A percentile compares a stretch with the other conserved stretches of the same genome.
Evolutionary conservation across 2,113 vertebrate species (phyloP).

Genomic region (Thunnus thynnus): DNA sequence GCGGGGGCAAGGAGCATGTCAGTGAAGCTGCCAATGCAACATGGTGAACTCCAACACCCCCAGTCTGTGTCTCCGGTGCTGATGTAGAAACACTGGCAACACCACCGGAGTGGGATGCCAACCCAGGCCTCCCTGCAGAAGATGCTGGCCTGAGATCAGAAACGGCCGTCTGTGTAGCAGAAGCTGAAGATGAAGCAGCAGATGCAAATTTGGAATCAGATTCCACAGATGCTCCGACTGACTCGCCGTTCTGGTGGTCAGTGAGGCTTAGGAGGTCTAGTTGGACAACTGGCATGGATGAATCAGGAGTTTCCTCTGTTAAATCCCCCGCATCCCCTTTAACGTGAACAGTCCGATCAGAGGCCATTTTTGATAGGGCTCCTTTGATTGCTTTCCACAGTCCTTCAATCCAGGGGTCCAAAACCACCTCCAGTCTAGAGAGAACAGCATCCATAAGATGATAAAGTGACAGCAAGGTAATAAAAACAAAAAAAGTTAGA

Average conservation of each 20-base stretch:
- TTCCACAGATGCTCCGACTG: slow-evolving; percentile 23
- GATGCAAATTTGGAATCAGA: slow-evolving; percentile 44
- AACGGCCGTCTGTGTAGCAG: slow-evolving; percentile 28
- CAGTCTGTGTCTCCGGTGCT: slow-evolving; percentile 17
- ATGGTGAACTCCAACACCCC: slow-evolving; percentile 19
- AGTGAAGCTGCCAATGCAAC: slow-evolving; percentile 81
- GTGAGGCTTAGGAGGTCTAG: slow-evolving; percentile 84
- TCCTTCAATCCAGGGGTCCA: slow-evolving; percentile 95
- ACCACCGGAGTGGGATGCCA: slow-evolving; percentile 1
- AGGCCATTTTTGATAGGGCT: slow-evolving; percentile 80
- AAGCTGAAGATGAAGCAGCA: slow-evolving; percentile 36
- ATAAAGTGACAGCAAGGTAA: not conserved
- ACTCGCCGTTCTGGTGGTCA: slow-evolving; percentile 60
- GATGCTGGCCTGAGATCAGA: slow-evolving; percentile 50
- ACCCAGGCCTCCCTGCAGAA: slow-evolving; percentile 16
- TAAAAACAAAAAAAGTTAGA: slow-evolving; percentile 2
- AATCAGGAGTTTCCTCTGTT: not conserved
- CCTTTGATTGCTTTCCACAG: slow-evolving; percentile 91
- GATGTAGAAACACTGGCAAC: slow-evolving; percentile 30
- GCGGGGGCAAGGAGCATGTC: slow-evolving; percentile 82
- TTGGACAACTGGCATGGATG: slow-evolving; percentile 66
- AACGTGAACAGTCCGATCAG: slow-evolving; percentile 33
- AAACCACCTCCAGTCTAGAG: slow-evolving; percentile 92
- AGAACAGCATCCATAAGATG: slow-evolving; percentile 19
- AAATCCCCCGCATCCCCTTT: slow-evolving; percentile 8